These are phyloP conservation scores for Amyelois transitella DNA, from an alignment of 1,140 invertebrate species.

Conservation along the genomic window DNA sequence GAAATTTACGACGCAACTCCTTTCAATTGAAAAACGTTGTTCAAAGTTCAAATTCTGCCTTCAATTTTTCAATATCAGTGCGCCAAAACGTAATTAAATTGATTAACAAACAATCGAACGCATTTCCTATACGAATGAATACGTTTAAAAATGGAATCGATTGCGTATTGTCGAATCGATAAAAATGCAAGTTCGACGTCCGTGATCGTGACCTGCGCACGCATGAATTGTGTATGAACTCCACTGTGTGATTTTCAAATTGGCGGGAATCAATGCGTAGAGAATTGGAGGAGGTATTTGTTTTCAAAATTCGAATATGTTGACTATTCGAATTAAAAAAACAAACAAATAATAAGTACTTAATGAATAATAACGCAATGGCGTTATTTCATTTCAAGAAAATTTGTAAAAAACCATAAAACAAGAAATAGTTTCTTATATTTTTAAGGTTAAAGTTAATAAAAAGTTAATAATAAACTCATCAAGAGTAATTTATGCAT, in stretches of 20 bases:
- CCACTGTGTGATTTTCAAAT: slow-evolving; percentile 44
- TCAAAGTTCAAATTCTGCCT: neutral
- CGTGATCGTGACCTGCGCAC: slow-evolving; percentile 64
- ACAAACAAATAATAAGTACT: neutral
- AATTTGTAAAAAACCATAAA: no score
- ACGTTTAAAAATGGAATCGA: slow-evolving; percentile 29
- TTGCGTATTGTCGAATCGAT: slow-evolving; percentile 36
- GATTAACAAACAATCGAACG: slow-evolving; percentile 33
- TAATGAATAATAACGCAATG: no score
- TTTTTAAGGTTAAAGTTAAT: no score
- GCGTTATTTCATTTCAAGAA: no score
- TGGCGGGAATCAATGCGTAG: slow-evolving; percentile 3
- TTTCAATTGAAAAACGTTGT: neutral
- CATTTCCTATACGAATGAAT: slow-evolving; percentile 23
- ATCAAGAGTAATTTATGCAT: no score
- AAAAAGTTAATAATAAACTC: no score
- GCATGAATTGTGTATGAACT: slow-evolving; percentile 63
- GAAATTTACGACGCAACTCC: slow-evolving; percentile 21
- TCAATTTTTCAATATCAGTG: neutral
- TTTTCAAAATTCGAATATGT: neutral
- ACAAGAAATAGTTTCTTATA: no score
- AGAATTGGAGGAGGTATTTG: neutral
- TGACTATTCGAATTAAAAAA: no score
- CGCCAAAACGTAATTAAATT: slow-evolving; percentile 1
- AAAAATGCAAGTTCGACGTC: slow-evolving; percentile 63